These are phyloP conservation scores for Sisyra nigra DNA, from an alignment of 2,888 invertebrate species.

Conservation along the genomic window DNA sequence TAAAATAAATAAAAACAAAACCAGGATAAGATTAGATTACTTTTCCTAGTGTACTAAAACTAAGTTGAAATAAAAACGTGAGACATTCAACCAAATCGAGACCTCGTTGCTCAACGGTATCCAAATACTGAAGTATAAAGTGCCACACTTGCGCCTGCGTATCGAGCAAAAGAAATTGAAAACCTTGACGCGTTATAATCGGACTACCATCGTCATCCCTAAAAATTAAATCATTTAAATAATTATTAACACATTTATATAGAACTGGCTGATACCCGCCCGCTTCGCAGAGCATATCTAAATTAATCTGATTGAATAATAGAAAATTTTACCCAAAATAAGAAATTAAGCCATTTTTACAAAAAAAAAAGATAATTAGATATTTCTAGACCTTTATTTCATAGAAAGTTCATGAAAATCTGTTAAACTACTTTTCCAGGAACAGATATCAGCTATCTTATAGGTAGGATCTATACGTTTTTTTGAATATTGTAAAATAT, in stretches of 20 bases:
- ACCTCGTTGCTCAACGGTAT: conserved; percentile 76
- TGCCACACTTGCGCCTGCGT: conserved; percentile 94
- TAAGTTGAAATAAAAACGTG: conserved; percentile 89
- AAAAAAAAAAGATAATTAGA: no score
- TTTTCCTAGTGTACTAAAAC: conserved; percentile 87
- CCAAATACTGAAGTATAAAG: conserved; percentile 90
- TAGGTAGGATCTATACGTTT: no score
- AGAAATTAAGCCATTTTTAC: no score
- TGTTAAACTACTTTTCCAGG: no score
- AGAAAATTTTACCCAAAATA: no score
- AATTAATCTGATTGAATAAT: no score
- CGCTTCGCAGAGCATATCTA: no score
- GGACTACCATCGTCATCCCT: conserved; percentile 69
- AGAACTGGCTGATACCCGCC: no score
- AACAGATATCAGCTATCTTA: no score
- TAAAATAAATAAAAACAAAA: background rate
- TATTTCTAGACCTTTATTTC: no score
- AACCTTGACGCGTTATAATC: conserved; percentile 86
- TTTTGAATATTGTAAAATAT: no score
- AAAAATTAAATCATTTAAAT: conserved; percentile 14
- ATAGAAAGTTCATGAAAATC: no score
- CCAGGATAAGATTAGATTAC: conserved; percentile 24
- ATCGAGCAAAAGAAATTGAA: conserved; percentile 90
- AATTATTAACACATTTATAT: background rate
- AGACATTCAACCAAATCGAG: conserved; percentile 82